Conservation (phyloP, 1,140 invertebrate genomes). For the Ooceraea biroi region DNA sequence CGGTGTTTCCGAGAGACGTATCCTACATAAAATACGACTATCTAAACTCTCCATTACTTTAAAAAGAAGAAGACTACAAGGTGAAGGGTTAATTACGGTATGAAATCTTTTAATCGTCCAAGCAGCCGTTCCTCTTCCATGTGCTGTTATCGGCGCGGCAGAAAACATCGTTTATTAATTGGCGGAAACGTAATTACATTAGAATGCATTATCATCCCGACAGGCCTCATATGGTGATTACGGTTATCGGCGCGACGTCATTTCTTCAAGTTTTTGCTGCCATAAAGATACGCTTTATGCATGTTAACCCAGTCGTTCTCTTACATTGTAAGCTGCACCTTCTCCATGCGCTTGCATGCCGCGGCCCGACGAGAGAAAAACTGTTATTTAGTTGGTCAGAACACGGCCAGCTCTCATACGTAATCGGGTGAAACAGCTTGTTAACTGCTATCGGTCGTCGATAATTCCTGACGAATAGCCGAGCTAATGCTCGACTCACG, state of each 20-base stretch:
- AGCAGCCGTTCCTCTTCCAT: neutral
- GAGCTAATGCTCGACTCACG: conserved; percentile 45
- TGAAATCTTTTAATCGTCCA: conserved; percentile 21
- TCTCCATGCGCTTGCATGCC: neutral
- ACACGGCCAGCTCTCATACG: neutral
- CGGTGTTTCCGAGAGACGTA: too few relatives aligned
- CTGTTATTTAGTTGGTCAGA: conserved; percentile 31
- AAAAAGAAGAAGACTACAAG: neutral
- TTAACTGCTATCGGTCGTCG: conserved; percentile 63
- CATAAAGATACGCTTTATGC: conserved; percentile 45
- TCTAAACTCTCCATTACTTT: neutral
- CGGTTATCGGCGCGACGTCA: conserved; percentile 40
- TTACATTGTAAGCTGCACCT: conserved; percentile 33
- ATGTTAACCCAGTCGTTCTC: conserved; percentile 3
- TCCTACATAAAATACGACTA: neutral
- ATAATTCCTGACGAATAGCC: conserved; percentile 65
- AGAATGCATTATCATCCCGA: conserved; percentile 46
- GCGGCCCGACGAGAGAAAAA: neutral
- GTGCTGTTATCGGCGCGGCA: conserved; percentile 24
- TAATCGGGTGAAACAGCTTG: conserved; percentile 58
- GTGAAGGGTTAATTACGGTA: conserved; percentile 29
- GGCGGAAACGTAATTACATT: conserved; percentile 55
- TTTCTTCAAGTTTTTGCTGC: conserved; percentile 24
- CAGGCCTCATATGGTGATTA: neutral
- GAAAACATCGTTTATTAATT: conserved; percentile 56